Conservation (phyloP, 2,797 vertebrate species). For the Tinamus major region DNA sequence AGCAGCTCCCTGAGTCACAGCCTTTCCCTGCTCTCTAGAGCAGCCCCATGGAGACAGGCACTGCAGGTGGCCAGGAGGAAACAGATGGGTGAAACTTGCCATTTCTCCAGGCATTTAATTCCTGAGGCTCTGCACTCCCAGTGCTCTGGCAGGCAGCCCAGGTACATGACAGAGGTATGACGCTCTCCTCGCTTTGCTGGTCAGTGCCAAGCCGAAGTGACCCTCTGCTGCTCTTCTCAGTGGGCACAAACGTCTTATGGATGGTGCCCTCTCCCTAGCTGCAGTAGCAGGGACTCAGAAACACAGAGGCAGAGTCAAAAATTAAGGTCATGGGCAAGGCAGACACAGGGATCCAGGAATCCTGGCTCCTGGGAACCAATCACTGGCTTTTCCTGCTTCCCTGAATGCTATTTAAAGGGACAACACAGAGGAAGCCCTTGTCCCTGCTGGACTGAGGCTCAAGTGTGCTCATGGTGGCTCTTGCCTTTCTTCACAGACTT, state of each 20-base stretch:
- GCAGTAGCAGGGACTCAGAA: neutral
- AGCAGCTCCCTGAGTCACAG: neutral
- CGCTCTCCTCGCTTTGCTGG: accelerated
- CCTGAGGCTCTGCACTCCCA: neutral
- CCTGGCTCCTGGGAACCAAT: neutral
- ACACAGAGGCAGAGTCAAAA: neutral
- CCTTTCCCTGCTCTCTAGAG: neutral
- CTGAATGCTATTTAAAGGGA: neutral
- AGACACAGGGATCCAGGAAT: neutral
- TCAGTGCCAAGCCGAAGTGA: neutral
- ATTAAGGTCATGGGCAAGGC: neutral
- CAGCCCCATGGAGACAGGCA: neutral
- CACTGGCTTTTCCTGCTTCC: neutral
- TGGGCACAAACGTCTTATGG: neutral
- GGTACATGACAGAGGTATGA: accelerated
- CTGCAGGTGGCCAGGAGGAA: neutral
- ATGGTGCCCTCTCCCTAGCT: neutral
- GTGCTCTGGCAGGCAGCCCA: neutral
- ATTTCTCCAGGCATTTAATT: neutral
- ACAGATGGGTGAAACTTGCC: neutral
- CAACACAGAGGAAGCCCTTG: neutral
- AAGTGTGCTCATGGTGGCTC: neutral
- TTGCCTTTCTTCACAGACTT: slow-evolving; percentile 1
- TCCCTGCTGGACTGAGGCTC: neutral
- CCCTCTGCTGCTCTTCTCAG: neutral